These are phyloP conservation scores for Sminthurides aquaticus DNA, from an alignment of 2,888 invertebrate genomes.

Conservation along the genomic window DNA sequence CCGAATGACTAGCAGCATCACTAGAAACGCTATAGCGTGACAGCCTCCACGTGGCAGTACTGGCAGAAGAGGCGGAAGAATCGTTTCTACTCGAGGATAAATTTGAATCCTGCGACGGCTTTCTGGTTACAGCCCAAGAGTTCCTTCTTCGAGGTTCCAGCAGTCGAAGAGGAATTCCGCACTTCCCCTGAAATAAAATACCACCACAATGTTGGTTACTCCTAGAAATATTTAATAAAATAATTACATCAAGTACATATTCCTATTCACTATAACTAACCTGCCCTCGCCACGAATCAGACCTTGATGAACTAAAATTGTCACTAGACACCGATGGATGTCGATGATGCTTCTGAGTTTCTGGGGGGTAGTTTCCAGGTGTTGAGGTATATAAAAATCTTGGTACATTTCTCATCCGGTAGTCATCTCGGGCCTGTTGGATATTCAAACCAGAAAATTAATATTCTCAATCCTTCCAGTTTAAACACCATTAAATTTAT, in stretches of 20 bases:
- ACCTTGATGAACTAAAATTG: slow-evolving; percentile 79
- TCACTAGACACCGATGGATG: slow-evolving; percentile 74
- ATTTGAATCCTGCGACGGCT: slow-evolving; percentile 86
- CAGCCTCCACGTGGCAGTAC: slow-evolving; percentile 81
- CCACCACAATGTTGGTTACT: not conserved
- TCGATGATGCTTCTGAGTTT: slow-evolving; percentile 54
- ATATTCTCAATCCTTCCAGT: too few species aligned
- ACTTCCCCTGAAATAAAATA: slow-evolving; percentile 51
- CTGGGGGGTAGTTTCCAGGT: slow-evolving; percentile 30
- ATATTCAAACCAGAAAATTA: not conserved
- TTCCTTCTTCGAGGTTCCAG: slow-evolving; percentile 70
- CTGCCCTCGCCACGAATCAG: slow-evolving; percentile 68
- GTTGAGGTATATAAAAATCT: slow-evolving; percentile 40
- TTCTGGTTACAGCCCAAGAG: slow-evolving; percentile 82
- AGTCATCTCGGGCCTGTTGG: slow-evolving; percentile 40
- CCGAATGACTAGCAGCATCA: slow-evolving; percentile 47
- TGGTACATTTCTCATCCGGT: slow-evolving; percentile 41
- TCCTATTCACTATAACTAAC: too few species aligned
- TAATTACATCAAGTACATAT: too few species aligned
- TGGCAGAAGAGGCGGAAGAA: slow-evolving; percentile 72
- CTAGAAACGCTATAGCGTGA: slow-evolving; percentile 73
- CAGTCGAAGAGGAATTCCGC: slow-evolving; percentile 66
- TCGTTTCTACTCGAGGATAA: slow-evolving; percentile 83
- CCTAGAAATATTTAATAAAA: slow-evolving; percentile 19
- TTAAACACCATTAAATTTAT: too few species aligned